A percentile compares a stretch with the other conserved stretches of the same genome.
Evolutionary conservation across 2,797 vertebrate genomes (phyloP).

Genomic region (Leuciscus waleckii): DNA sequence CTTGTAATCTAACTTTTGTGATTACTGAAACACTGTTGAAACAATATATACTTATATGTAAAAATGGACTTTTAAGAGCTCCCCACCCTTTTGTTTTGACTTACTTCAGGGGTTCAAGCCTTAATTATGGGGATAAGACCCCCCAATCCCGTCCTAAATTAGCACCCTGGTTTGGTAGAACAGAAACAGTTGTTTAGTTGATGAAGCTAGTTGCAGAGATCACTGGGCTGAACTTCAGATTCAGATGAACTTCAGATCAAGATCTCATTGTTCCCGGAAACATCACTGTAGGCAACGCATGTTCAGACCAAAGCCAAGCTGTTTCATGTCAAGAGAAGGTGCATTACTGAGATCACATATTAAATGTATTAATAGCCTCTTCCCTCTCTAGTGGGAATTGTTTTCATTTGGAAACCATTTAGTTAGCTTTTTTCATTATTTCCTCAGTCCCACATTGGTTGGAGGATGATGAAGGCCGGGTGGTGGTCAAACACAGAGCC

Average conservation of each 20-base stretch:
- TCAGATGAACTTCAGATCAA: neutral
- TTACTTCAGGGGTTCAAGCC: constrained; percentile 16
- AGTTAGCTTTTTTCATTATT: constrained; percentile 63
- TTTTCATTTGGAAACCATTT: constrained; percentile 75
- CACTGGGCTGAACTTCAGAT: constrained; percentile 29
- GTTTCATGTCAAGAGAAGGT: constrained; percentile 60
- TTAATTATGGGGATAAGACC: constrained; percentile 25
- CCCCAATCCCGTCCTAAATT: constrained; percentile 23
- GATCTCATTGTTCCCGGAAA: constrained; percentile 60
- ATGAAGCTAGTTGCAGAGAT: constrained; percentile 41
- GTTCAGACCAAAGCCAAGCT: constrained; percentile 52
- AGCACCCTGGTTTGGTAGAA: constrained; percentile 31
- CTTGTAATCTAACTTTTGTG: constrained; percentile 37
- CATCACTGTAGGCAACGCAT: constrained; percentile 61
- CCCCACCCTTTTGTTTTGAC: constrained; percentile 31
- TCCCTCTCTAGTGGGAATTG: constrained; percentile 43
- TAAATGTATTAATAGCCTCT: constrained; percentile 70
- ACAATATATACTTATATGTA: constrained; percentile 36
- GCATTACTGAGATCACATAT: constrained; percentile 69
- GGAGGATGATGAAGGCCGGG: constrained; percentile 57
- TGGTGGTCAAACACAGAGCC: constrained; percentile 59
- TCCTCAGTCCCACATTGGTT: constrained; percentile 67
- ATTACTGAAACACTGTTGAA: constrained; percentile 19
- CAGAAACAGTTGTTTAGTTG: constrained; percentile 18
- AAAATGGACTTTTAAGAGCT: constrained; percentile 35